A percentile compares a stretch with the other conserved stretches of the same genome.
Conservation (phyloP, 2,888 invertebrate species). For the Anaspis maculata region DNA sequence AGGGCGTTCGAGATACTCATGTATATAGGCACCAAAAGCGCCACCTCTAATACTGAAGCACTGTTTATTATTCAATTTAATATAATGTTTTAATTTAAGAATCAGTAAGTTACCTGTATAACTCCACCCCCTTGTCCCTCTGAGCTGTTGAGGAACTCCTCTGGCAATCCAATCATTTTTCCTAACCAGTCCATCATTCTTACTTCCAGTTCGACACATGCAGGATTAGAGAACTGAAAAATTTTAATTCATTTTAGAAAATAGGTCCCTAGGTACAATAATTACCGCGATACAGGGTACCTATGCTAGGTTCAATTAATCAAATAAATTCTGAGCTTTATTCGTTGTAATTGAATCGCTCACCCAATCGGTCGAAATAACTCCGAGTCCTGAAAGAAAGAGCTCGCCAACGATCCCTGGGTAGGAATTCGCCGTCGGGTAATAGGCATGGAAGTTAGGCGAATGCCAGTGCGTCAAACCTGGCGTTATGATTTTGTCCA, state of each 20-base stretch:
- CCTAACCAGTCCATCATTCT: conserved; percentile 90
- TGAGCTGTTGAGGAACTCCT: conserved; percentile 67
- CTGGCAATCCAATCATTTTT: conserved; percentile 72
- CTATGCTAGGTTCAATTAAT: too few relatives aligned
- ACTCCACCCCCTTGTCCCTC: conserved; percentile 76
- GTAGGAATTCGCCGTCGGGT: conserved; percentile 78
- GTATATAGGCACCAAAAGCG: too few relatives aligned
- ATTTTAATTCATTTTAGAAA: too few relatives aligned
- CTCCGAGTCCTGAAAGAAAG: conserved; percentile 27
- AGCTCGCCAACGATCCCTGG: conserved; percentile 73
- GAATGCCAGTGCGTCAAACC: conserved; percentile 94
- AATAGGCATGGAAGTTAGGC: conserved; percentile 89
- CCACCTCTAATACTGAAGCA: too few relatives aligned
- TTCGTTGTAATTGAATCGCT: too few relatives aligned
- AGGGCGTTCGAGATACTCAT: too few relatives aligned
- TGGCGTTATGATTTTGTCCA: conserved; percentile 81
- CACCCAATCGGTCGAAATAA: conserved; percentile 28
- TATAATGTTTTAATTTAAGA: too few relatives aligned
- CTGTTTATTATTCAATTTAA: too few relatives aligned
- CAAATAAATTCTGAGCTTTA: too few relatives aligned
- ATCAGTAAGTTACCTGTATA: conserved; percentile 68
- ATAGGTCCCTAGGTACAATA: too few relatives aligned
- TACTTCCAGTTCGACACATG: conserved; percentile 86
- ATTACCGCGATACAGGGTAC: too few relatives aligned
- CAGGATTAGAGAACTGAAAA: conserved; percentile 38